Evolutionary conservation across 2,888 invertebrate species (phyloP).

Genomic region (Agrypnus murinus): DNA sequence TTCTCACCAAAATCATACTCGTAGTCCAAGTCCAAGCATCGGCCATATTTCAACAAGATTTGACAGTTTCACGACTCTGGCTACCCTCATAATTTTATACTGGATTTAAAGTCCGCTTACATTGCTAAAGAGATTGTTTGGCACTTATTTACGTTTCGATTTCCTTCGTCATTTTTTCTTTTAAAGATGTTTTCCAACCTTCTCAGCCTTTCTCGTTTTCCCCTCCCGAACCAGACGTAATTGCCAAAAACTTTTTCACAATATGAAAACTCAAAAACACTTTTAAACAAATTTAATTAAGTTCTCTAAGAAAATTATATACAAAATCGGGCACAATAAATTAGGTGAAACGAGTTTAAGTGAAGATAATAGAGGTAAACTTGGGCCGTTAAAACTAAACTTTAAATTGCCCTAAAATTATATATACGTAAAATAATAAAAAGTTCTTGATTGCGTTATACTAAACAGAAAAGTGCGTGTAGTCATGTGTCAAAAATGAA

Average conservation of each 20-base stretch:
- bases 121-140: conserved; percentile 49
- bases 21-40: conserved; percentile 48
- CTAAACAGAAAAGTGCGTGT: conserved; percentile 24
- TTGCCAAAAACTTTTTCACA: too few relatives aligned
- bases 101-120: conserved; percentile 57
- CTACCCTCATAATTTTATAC: conserved; percentile 56
- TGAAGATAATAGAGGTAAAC: conserved; percentile 23
- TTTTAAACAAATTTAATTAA: conserved; percentile 8
- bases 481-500: conserved; percentile 34
- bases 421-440: conserved; percentile 24
- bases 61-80: conserved; percentile 57
- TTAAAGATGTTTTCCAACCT: too few relatives aligned
- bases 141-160: conserved; percentile 47
- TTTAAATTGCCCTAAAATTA: conserved; percentile 37
- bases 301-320: conserved; percentile 11
- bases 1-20: conserved; percentile 48
- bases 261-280: too few relatives aligned
- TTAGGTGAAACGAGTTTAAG: conserved; percentile 33
- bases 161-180: conserved; percentile 22
- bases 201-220: too few relatives aligned
- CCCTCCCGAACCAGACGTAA: too few relatives aligned
- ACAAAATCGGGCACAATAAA: conserved; percentile 21
- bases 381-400: conserved; percentile 26
- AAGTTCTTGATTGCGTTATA: conserved; percentile 23
- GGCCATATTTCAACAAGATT: conserved; percentile 56